These are phyloP conservation scores for Tanypteryx hageni DNA, from an alignment of 2,888 invertebrate genomes.

Conservation along the genomic window DNA sequence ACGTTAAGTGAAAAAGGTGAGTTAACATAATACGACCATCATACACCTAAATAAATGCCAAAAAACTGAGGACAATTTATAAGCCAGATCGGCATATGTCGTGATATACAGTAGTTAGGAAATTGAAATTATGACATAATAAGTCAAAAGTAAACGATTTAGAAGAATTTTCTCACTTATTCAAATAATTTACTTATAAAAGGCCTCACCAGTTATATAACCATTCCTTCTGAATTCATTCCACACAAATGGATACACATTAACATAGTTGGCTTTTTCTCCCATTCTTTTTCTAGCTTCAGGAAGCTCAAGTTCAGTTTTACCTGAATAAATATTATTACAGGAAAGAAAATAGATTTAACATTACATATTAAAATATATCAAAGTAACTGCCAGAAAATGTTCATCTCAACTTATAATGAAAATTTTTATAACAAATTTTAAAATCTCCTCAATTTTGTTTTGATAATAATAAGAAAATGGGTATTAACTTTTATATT, in stretches of 20 bases:
- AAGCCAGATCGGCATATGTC: too few relatives aligned
- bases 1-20: too few relatives aligned
- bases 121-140: background rate
- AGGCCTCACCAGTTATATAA: conserved; percentile 73
- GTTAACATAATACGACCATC: too few relatives aligned
- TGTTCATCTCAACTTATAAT: too few relatives aligned
- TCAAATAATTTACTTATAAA: background rate
- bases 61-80: too few relatives aligned
- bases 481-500: background rate
- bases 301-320: conserved; percentile 88
- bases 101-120: too few relatives aligned
- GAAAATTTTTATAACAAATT: too few relatives aligned
- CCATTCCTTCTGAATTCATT: conserved; percentile 84
- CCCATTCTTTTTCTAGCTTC: conserved; percentile 86
- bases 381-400: background rate
- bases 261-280: conserved; percentile 81
- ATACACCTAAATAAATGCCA: too few relatives aligned
- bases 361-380: background rate
- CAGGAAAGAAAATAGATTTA: conserved; percentile 68
- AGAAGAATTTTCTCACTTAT: background rate
- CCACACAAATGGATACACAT: conserved; percentile 92
- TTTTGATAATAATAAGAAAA: background rate
- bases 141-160: background rate
- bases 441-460: too few relatives aligned
- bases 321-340: conserved; percentile 70